Conservation (phyloP, 1,140 invertebrate species). For the Cheumatopsyche charites region DNA sequence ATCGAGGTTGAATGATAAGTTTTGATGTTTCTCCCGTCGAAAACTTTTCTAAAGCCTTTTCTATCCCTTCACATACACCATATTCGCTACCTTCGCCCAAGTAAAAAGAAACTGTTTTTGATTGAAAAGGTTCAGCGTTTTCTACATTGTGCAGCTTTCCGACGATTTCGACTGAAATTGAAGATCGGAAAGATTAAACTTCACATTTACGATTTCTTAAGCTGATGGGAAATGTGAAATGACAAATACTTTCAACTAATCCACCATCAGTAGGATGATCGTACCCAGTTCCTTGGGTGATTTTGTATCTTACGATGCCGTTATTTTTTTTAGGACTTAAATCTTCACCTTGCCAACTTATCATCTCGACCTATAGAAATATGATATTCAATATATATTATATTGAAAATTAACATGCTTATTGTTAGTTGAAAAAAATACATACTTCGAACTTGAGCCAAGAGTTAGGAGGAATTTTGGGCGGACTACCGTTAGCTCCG, state of each 20-base stretch:
- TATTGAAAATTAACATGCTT: constrained; percentile 5
- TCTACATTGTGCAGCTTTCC: constrained; percentile 63
- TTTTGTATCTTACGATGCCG: constrained; percentile 76
- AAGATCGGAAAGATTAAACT: not conserved
- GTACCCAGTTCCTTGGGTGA: constrained; percentile 72
- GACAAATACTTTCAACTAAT: constrained; percentile 58
- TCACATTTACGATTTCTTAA: constrained; percentile 58
- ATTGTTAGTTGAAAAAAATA: constrained; percentile 46
- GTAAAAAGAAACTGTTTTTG: constrained; percentile 77
- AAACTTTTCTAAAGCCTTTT: constrained; percentile 84
- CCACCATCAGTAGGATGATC: constrained; percentile 80
- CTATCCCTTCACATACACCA: constrained; percentile 82
- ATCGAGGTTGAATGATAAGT: constrained; percentile 77
- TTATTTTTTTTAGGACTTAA: constrained; percentile 82
- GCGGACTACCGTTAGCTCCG: constrained; percentile 80
- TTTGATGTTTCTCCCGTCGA: constrained; percentile 80
- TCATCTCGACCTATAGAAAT: constrained; percentile 78
- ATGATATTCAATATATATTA: constrained; percentile 34
- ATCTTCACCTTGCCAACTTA: constrained; percentile 87
- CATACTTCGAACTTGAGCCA: constrained; percentile 90
- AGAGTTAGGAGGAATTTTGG: constrained; percentile 88
- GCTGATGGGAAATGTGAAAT: not conserved
- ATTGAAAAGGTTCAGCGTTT: constrained; percentile 56
- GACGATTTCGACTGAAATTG: constrained; percentile 73
- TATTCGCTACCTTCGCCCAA: constrained; percentile 85